phyloP scores from a whole-genome alignment of 64 coral and sea anemone genomes.

The Montipora capricornis region DNA sequence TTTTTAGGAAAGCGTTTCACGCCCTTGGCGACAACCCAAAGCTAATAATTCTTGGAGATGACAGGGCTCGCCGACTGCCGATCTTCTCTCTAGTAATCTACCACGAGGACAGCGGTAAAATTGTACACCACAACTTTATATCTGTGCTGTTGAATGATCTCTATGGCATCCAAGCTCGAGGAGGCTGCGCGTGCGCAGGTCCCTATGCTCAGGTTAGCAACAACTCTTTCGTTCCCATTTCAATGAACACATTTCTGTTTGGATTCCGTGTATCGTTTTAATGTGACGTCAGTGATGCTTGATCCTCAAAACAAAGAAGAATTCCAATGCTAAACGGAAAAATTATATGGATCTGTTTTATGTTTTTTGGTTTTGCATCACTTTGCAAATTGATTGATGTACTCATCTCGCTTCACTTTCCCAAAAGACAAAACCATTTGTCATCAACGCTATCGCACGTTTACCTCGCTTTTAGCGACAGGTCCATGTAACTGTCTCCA shows the following conservation, averaged over 20 bases:
- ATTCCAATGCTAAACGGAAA: no score
- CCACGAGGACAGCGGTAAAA: constrained; percentile 78
- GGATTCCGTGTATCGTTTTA: no score
- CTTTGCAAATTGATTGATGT: no score
- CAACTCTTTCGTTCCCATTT: neutral
- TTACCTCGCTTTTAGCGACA: no score
- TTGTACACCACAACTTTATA: constrained; percentile 92
- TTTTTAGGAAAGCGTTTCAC: constrained; percentile 64
- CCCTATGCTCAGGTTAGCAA: constrained; percentile 81
- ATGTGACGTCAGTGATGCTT: no score
- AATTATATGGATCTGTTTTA: no score
- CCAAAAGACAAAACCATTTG: no score
- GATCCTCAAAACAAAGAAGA: no score
- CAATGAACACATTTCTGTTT: neutral
- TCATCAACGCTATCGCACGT: no score
- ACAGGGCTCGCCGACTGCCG: constrained; percentile 59
- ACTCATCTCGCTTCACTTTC: no score
- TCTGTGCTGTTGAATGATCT: constrained; percentile 86
- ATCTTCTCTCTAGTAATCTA: constrained; percentile 82
- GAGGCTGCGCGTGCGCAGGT: constrained; percentile 93
- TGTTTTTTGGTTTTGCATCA: no score
- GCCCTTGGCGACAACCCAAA: constrained; percentile 59
- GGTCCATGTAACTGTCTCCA: no score
- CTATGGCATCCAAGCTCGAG: constrained; percentile 84
- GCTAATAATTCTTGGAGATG: constrained; percentile 70